Evolutionary conservation across 2,113 vertebrate genomes (phyloP).

Genomic region (Ptyas mucosa): DNA sequence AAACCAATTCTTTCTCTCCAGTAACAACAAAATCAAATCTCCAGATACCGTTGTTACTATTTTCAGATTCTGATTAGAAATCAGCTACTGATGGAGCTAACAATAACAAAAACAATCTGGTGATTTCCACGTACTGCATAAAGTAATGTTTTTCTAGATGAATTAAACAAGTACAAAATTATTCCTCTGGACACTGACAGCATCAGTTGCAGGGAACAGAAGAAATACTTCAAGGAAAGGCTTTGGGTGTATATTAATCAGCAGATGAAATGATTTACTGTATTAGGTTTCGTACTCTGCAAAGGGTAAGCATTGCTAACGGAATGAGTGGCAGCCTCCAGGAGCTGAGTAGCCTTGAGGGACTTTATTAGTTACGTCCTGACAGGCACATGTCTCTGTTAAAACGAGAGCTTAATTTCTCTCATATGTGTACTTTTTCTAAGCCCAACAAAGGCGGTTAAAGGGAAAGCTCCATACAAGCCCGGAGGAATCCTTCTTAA

Average conservation of each 20-base stretch:
- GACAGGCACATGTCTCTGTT: constrained; percentile 95
- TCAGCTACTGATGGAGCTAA: not conserved
- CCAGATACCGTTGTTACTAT: not conserved
- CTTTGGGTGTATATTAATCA: constrained; percentile 64
- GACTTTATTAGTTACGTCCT: constrained; percentile 87
- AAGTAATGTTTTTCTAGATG: constrained; percentile 32
- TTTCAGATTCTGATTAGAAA: not conserved
- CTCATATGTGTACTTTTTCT: constrained; percentile 93
- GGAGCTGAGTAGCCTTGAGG: constrained; percentile 76
- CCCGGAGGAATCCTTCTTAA: constrained; percentile 75
- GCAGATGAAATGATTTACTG: constrained; percentile 83
- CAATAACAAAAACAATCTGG: not conserved
- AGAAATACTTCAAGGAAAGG: constrained; percentile 64
- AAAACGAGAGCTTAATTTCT: constrained; percentile 89
- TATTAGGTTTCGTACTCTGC: constrained; percentile 79
- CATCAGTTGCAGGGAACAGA: constrained; percentile 50
- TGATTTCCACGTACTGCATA: constrained; percentile 37
- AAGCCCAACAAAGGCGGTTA: constrained; percentile 77
- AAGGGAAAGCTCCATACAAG: constrained; percentile 75
- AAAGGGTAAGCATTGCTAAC: constrained; percentile 80
- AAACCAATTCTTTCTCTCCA: not conserved
- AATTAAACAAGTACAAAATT: constrained; percentile 29
- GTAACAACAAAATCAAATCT: not conserved
- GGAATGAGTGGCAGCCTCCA: constrained; percentile 79
- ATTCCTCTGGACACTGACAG: constrained; percentile 33